These are phyloP conservation scores for Sebastes nivosus DNA, from an alignment of 2,797 vertebrate species.

Conservation along the genomic window DNA sequence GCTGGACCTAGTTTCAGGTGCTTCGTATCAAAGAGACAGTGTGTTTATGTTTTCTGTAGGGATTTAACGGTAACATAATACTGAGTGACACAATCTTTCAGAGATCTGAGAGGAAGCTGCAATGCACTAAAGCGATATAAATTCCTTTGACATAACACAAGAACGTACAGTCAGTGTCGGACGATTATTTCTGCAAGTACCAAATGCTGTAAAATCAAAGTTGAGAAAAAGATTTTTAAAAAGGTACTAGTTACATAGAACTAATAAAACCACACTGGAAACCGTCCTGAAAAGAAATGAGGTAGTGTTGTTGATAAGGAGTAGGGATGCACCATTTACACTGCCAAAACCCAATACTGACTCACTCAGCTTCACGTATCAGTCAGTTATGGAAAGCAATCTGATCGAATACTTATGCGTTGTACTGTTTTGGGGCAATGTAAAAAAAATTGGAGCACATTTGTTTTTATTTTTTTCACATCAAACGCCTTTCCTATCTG, in stretches of 20 bases:
- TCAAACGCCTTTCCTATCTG: neutral
- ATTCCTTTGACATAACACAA: slow-evolving; percentile 39
- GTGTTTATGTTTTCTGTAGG: neutral
- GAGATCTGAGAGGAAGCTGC: slow-evolving; percentile 26
- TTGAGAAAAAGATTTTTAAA: slow-evolving; percentile 57
- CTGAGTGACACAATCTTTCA: slow-evolving; percentile 18
- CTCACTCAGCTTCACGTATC: neutral
- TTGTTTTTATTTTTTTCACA: neutral
- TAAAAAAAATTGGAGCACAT: neutral
- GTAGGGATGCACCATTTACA: slow-evolving; percentile 64
- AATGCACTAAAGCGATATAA: slow-evolving; percentile 25
- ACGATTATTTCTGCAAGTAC: slow-evolving; percentile 56
- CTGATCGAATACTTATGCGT: neutral
- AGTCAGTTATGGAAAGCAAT: slow-evolving; percentile 9
- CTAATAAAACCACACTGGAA: slow-evolving; percentile 67
- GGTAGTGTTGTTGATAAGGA: slow-evolving; percentile 83
- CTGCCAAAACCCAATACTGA: slow-evolving; percentile 12
- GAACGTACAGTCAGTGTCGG: slow-evolving; percentile 55
- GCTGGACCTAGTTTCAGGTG: neutral
- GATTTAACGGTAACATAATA: neutral
- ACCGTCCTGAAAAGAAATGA: slow-evolving; percentile 80
- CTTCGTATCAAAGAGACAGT: neutral
- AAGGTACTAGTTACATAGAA: slow-evolving; percentile 63
- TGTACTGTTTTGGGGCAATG: neutral
- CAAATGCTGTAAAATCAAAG: slow-evolving; percentile 58